Conservation (phyloP, 1,140 invertebrate genomes). For the Chironomus tepperi region DNA sequence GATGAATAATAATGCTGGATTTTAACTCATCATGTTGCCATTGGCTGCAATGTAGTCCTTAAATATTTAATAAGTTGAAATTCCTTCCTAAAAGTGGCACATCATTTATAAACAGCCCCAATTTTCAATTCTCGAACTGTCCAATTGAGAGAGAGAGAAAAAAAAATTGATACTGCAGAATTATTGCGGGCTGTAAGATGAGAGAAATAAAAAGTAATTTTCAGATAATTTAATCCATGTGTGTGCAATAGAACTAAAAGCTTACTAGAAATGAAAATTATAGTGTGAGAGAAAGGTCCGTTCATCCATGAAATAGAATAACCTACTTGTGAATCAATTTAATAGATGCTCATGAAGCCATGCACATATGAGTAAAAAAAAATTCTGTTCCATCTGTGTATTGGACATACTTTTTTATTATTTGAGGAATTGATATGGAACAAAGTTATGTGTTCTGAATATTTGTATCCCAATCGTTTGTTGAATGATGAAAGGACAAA, state of each 20-base stretch:
- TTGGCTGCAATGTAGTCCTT: too few relatives aligned
- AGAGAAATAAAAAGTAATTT: not conserved
- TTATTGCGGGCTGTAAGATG: not conserved
- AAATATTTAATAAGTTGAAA: too few relatives aligned
- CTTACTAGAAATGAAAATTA: not conserved
- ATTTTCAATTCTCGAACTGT: not conserved
- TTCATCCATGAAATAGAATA: constrained; percentile 23
- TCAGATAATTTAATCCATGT: constrained; percentile 23
- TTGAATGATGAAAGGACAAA: not conserved
- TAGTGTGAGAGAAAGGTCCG: not conserved
- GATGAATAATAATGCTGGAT: too few relatives aligned
- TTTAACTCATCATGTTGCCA: too few relatives aligned
- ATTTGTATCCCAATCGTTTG: not conserved
- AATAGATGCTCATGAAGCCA: not conserved
- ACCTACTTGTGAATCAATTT: constrained; percentile 22
- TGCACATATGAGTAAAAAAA: not conserved
- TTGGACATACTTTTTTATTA: not conserved
- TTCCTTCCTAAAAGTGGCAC: too few relatives aligned
- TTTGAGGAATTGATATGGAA: not conserved
- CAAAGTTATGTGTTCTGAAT: not conserved
- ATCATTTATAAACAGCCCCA: too few relatives aligned
- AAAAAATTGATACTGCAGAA: not conserved
- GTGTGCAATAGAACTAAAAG: not conserved
- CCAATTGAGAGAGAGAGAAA: not conserved
- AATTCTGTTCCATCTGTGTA: not conserved